These are phyloP conservation scores for Phyllotis vaccarum DNA, from an alignment of 2,797 vertebrate genomes.

Conservation along the genomic window DNA sequence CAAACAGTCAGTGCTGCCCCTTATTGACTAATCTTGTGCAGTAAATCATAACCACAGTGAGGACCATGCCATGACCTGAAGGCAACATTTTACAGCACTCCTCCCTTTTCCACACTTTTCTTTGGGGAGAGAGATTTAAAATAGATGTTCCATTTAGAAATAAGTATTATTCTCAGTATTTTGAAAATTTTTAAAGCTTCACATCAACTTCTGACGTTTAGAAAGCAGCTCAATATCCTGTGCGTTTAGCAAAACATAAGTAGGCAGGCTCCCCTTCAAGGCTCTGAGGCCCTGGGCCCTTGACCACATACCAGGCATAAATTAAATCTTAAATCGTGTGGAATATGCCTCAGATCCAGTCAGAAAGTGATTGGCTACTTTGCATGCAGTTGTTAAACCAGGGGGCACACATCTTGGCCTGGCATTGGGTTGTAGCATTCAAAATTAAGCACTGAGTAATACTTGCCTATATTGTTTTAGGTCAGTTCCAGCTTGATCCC, in stretches of 20 bases:
- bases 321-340: too few relatives aligned
- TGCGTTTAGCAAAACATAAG: neutral
- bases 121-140: neutral
- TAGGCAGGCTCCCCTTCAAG: neutral
- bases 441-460: neutral
- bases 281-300: neutral
- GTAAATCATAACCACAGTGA: neutral
- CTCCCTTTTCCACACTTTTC: too few relatives aligned
- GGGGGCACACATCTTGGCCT: neutral
- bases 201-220: neutral
- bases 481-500: neutral
- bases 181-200: neutral
- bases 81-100: neutral
- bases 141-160: neutral
- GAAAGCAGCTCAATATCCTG: neutral
- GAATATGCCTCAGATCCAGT: neutral
- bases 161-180: neutral
- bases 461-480: neutral
- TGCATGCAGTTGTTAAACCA: neutral
- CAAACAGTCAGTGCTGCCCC: neutral
- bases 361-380: neutral
- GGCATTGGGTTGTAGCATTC: neutral
- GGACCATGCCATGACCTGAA: neutral
- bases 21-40: neutral
- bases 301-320: neutral